phyloP scores from a whole-genome alignment of 2,888 invertebrate genomes.

The Athripsodes cinereus region DNA sequence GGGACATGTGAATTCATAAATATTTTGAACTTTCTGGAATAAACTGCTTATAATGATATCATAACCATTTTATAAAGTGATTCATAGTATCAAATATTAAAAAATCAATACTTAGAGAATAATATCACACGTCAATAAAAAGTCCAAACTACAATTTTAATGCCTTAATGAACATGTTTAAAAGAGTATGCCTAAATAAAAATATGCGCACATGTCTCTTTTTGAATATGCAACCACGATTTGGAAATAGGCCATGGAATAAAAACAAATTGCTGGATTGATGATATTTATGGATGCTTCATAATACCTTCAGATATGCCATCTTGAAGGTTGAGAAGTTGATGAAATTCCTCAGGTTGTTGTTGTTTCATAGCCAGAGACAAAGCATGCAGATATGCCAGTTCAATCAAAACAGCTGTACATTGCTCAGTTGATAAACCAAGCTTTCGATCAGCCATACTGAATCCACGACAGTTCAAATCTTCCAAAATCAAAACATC shows the following conservation, averaged over 20 bases:
- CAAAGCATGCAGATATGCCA: slow-evolving; percentile 60
- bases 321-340: slow-evolving; percentile 43
- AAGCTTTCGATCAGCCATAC: slow-evolving; percentile 58
- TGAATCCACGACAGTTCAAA: slow-evolving; percentile 52
- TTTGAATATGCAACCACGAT: background rate
- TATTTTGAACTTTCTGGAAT: too few species aligned
- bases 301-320: slow-evolving; percentile 43
- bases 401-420: slow-evolving; percentile 50
- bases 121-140: too few species aligned
- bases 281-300: background rate
- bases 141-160: too few species aligned
- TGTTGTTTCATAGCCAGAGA: slow-evolving; percentile 58
- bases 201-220: too few species aligned
- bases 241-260: background rate
- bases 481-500: slow-evolving; percentile 57
- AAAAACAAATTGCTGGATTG: too few species aligned
- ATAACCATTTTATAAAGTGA: too few species aligned
- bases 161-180: too few species aligned
- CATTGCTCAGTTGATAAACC: slow-evolving; percentile 57
- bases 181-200: too few species aligned
- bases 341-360: slow-evolving; percentile 51
- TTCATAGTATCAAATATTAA: too few species aligned
- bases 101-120: too few species aligned
- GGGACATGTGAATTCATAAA: too few species aligned
- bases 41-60: too few species aligned